A percentile compares a stretch with the other conserved stretches of the same genome.
These are phyloP conservation scores for Gymnosoma rotundatum DNA, from an alignment of 2,888 invertebrate genomes.

Conservation along the genomic window DNA sequence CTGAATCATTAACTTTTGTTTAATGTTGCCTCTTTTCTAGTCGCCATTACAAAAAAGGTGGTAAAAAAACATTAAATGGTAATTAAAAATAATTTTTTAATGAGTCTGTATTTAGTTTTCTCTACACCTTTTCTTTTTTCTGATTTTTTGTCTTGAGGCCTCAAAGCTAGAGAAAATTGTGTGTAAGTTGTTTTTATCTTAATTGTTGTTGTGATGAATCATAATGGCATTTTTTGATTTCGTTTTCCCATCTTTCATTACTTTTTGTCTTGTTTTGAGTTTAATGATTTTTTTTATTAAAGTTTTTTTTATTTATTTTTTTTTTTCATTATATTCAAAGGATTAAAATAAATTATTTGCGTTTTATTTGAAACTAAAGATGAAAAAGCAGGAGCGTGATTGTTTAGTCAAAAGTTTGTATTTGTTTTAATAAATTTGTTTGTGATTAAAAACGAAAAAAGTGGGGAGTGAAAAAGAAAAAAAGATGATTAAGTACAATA, in stretches of 20 bases:
- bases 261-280: neutral
- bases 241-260: slow-evolving; percentile 13
- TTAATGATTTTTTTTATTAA: too few relatives aligned
- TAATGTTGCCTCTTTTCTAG: neutral
- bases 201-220: slow-evolving; percentile 19
- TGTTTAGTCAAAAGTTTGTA: slow-evolving; percentile 44
- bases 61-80: slow-evolving; percentile 49
- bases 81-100: slow-evolving; percentile 62
- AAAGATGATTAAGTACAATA: slow-evolving; percentile 32
- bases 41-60: slow-evolving; percentile 12
- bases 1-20: slow-evolving; percentile 30
- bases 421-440: slow-evolving; percentile 46
- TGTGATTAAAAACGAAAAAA: slow-evolving; percentile 30
- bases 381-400: slow-evolving; percentile 12
- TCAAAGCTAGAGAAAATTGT: slow-evolving; percentile 21
- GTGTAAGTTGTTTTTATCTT: slow-evolving; percentile 15
- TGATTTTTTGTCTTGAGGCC: neutral
- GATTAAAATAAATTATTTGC: slow-evolving; percentile 42
- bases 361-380: slow-evolving; percentile 24
- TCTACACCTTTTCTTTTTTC: neutral
- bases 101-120: slow-evolving; percentile 37
- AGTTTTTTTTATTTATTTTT: slow-evolving; percentile 7
- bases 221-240: slow-evolving; percentile 21
- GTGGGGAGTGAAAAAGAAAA: slow-evolving; percentile 12
- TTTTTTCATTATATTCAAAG: slow-evolving; percentile 30